phyloP scores from a whole-genome alignment of 1,140 invertebrate species.

The Bombus ignitus region DNA sequence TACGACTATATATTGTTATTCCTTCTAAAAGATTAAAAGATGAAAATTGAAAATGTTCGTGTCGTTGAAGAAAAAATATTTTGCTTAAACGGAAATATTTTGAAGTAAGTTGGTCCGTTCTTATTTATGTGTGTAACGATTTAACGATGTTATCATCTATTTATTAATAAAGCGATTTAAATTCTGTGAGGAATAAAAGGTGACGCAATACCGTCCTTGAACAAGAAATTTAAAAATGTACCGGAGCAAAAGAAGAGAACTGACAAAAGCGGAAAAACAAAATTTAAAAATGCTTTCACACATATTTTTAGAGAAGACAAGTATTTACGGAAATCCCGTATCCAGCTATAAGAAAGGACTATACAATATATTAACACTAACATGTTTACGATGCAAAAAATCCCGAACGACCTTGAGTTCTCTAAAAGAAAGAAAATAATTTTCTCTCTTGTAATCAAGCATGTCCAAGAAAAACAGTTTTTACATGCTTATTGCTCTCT shows the following conservation, averaged over 20 bases:
- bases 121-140: background rate
- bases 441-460: background rate
- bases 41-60: no score
- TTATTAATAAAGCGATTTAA: background rate
- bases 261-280: background rate
- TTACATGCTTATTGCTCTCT: background rate
- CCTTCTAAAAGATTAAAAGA: no score
- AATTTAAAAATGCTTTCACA: background rate
- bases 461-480: background rate
- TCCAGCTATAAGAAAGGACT: no score
- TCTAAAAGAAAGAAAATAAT: background rate
- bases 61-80: no score
- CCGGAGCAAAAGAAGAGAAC: background rate
- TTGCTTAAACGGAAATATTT: background rate
- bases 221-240: no score
- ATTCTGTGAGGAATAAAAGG: background rate
- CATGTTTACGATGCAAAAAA: background rate
- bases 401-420: background rate
- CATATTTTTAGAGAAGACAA: no score
- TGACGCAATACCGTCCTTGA: background rate
- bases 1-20: no score
- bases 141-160: background rate
- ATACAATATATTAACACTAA: background rate
- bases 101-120: background rate
- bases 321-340: no score